Conservation (phyloP, 2,888 invertebrate species). For the Sturmia bella region DNA sequence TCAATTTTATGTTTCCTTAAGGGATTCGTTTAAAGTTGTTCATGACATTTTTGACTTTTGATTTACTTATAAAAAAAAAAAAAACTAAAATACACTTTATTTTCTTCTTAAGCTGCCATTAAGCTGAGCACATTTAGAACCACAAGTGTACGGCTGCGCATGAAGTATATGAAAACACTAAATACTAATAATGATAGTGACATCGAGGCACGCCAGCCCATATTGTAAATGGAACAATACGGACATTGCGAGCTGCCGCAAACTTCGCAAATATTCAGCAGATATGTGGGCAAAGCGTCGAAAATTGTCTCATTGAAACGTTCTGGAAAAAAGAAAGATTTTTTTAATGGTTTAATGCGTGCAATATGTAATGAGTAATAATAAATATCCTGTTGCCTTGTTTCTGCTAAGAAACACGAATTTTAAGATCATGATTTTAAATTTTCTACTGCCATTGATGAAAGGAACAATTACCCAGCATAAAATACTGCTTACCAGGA, state of each 20-base stretch:
- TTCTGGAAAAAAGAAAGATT: constrained; percentile 83
- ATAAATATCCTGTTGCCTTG: no score
- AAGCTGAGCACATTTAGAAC: constrained; percentile 75
- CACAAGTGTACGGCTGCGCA: constrained; percentile 77
- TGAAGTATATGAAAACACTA: constrained; percentile 78
- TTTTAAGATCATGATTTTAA: no score
- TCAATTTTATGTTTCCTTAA: constrained; percentile 25
- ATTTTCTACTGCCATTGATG: no score
- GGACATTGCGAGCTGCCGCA: constrained; percentile 97
- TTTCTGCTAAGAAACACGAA: no score
- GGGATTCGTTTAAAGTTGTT: constrained; percentile 37
- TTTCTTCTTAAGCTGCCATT: constrained; percentile 64
- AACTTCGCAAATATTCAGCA: constrained; percentile 95
- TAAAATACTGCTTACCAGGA: no score
- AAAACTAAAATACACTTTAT: constrained; percentile 54
- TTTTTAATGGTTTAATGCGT: constrained; percentile 2
- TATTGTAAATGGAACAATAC: constrained; percentile 93
- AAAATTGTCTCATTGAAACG: constrained; percentile 96
- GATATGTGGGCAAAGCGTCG: constrained; percentile 92
- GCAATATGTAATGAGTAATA: not conserved
- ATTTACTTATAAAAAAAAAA: constrained; percentile 37
- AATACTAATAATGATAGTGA: constrained; percentile 77
- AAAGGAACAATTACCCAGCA: no score
- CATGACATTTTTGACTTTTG: constrained; percentile 56
- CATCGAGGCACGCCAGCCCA: constrained; percentile 79